These are phyloP conservation scores for Coracias cyanogaster DNA, from an alignment of 2,797 vertebrate species.

Conservation along the genomic window DNA sequence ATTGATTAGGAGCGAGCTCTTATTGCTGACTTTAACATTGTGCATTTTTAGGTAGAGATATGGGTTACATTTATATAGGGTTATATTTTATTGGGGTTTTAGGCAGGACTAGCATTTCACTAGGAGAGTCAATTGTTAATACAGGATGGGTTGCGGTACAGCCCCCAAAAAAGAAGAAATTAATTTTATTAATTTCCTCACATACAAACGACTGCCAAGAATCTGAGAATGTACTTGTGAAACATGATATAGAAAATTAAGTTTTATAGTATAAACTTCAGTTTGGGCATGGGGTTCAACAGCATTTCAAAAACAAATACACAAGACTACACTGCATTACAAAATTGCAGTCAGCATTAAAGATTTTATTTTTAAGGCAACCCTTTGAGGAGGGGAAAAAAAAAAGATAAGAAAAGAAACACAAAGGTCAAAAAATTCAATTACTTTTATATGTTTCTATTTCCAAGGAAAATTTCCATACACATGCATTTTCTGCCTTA, in stretches of 20 bases:
- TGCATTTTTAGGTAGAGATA: background rate
- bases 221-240: background rate
- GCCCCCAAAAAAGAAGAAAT: too few relatives aligned
- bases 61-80: background rate
- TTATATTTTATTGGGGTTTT: background rate
- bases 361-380: background rate
- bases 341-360: background rate
- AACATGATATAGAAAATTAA: background rate
- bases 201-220: background rate
- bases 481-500: background rate
- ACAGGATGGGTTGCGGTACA: background rate
- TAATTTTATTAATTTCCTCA: background rate
- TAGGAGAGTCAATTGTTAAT: background rate
- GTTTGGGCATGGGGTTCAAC: background rate
- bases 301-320: background rate
- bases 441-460: background rate
- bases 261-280: background rate
- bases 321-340: background rate
- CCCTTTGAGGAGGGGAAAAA: background rate
- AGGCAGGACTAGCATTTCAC: background rate
- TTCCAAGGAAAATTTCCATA: background rate
- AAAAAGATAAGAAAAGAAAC: background rate
- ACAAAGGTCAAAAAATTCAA: background rate
- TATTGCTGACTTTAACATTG: fast-evolving
- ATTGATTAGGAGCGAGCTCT: background rate